Evolutionary conservation across 2,113 vertebrate species (phyloP), one percentile per base, ranked within the genome.

Genomic region (Leptobrachium ailaonicum): DNA sequence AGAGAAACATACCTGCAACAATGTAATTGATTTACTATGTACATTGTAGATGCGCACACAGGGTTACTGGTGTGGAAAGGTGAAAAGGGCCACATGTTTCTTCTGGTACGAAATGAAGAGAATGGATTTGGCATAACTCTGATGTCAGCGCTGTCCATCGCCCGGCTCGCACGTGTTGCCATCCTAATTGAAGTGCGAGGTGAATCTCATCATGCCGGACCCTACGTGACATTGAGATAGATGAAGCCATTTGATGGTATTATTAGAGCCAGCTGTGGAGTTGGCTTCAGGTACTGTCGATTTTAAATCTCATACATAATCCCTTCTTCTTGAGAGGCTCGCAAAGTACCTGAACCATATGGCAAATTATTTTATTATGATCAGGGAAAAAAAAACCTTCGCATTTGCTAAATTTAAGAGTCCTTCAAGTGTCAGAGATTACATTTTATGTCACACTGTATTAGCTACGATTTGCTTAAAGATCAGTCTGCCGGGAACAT

Each of bases 181-280:
- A 90, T 91, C 91, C 90, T 92, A 95, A 94, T 92, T 92, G 91
- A 92, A 91, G 85, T 89, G 79, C 0, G 83, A 88, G 87, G 87
- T 86, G 86, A 89, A 90, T 88, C 86, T 87, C 86, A 81, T 88
- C 82, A 77, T 92, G 83, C 83, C 86, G 90, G 90, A 88, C 92
- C 90, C 93, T 93, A 92, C 87, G 88, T 92, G 90, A 91, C 92
- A 93, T 86, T 90, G 91, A 93, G 92, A 94, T 91, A 91, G 93
- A 95, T 95, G 92, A 94, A 93, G 90, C 93, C 91, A 93, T 95
- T 93, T 93, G 89, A 92, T 92, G 94, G 93, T 91, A 92, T 95
- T 93, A 94, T 94, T 92, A 91, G 90, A 93, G 90, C 93, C 94
- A 94, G 93, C 94, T 96, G 95, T 93, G 93, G 93, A 91, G 88